Conservation (phyloP, 2,888 invertebrate species). For the Pantelozetes paolii region DNA sequence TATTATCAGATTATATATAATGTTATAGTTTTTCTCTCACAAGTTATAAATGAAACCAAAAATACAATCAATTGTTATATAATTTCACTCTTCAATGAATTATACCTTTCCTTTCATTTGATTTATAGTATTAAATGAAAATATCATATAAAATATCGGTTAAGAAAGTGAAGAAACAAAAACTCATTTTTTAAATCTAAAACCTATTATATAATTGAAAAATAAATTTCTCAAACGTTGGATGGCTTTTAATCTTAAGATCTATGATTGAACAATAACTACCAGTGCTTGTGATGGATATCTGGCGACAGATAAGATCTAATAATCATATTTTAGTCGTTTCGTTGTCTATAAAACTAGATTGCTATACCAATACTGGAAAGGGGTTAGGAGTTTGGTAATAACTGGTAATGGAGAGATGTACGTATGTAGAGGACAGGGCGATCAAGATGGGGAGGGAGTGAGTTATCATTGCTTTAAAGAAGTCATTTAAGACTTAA, state of each 20-base stretch:
- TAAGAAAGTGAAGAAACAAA: not conserved
- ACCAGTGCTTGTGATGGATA: not conserved
- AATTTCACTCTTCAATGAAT: conserved; percentile 13
- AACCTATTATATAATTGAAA: conserved; percentile 11
- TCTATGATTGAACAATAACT: not conserved
- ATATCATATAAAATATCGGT: not conserved
- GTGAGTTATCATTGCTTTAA: not conserved
- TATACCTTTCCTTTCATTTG: not conserved
- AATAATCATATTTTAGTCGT: not conserved
- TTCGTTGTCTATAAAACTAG: not conserved
- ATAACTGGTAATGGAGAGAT: too few species aligned
- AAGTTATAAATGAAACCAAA: too few species aligned
- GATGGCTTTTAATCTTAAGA: not conserved
- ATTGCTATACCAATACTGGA: too few species aligned
- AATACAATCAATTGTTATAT: not conserved
- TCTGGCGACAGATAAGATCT: conserved; percentile 9
- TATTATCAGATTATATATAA: too few species aligned
- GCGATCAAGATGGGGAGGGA: not conserved
- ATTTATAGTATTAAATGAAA: not conserved
- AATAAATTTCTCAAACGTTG: conserved; percentile 2
- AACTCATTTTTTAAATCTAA: not conserved
- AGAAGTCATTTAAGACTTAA: conserved; percentile 21
- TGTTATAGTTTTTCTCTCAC: too few species aligned
- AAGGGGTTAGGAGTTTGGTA: too few species aligned
- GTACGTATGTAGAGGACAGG: too few species aligned